Evolutionary conservation across 2,888 invertebrate genomes (phyloP).

Genomic region (Nomada lathburiana): DNA sequence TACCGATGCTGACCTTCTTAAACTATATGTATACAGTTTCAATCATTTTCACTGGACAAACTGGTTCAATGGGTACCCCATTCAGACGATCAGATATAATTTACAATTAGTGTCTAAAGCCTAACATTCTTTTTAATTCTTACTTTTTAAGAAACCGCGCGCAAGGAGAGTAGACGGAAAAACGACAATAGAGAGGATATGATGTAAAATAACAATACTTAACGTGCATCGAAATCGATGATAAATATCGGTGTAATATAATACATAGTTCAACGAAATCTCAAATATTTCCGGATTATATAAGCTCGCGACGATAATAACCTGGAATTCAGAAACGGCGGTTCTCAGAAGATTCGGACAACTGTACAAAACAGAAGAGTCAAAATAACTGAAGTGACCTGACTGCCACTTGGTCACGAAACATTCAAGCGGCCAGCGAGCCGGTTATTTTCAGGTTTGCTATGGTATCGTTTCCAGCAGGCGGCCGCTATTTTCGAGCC

Average conservation of each 20-base stretch:
- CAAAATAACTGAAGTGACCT: conserved; percentile 57
- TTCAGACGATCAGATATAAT: neutral
- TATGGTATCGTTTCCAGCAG: conserved; percentile 24
- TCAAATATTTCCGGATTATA: conserved; percentile 1
- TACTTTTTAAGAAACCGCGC: too few relatives aligned
- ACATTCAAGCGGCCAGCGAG: conserved; percentile 46
- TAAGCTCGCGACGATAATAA: conserved; percentile 46
- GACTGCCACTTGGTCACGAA: conserved; percentile 38
- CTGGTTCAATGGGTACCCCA: neutral
- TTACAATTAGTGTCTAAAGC: too few relatives aligned
- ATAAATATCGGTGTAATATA: too few relatives aligned
- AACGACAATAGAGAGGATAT: too few relatives aligned
- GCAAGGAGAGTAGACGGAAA: too few relatives aligned
- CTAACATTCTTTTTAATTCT: too few relatives aligned
- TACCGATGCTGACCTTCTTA: neutral
- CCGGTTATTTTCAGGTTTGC: conserved; percentile 56
- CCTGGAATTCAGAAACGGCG: conserved; percentile 3
- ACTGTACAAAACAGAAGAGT: conserved; percentile 48
- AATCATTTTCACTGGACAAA: neutral
- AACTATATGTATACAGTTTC: neutral
- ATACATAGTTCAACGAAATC: neutral
- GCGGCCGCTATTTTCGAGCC: conserved; percentile 5
- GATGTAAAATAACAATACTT: too few relatives aligned
- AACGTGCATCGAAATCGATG: too few relatives aligned
- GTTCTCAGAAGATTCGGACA: conserved; percentile 48